Base-by-base conservation (phyloP, 2,797 vertebrate species). In the Anabas testudineus region DNA sequence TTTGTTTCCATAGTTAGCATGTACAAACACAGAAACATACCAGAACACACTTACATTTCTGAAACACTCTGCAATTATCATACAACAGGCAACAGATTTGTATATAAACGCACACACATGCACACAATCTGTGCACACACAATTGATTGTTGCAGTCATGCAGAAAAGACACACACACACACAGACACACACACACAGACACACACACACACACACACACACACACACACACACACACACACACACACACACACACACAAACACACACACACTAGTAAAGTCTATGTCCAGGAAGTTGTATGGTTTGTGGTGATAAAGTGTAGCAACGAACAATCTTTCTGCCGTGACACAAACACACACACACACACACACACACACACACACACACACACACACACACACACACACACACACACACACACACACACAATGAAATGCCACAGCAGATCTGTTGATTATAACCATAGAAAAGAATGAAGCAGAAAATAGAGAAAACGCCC, bases 401-500 rank as follows among this genome's bases (percentile, higher is more conserved):
- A 66, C 12, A 51, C 52, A 47, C 53, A 63, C 21, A 64, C 59
- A 51, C 49, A 69, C 55, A 70, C 64, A 58, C 60, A 70, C 62
- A 37, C 22, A 63, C 64, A 36, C 67, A 46, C 71, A 77, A 81
- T 76, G 72, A 85, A 83, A 74, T 61, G 68, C 48, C 32, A 30
- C 67, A 39, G 69, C 65, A 69, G 78, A 89, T 86, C 61, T 80
- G 80, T 61, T 85, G 88, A 91, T 89, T 87, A 82, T 67, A 87
- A 64, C 64, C 48, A 70, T 74, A 74, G 76, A 87, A 82, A 79
- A 67, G 74, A 82, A 60, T 3, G 59, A 70, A 45, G 81, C 85
- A 86, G 87, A 89, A 90, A 90, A 88, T 81, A 60, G 77, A 58
- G 80, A 55, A 63, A 79, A 85, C 80, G 78, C 86, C 86, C 81